Conservation (phyloP, 2,113 vertebrate species). For the Spheniscus mendiculus region DNA sequence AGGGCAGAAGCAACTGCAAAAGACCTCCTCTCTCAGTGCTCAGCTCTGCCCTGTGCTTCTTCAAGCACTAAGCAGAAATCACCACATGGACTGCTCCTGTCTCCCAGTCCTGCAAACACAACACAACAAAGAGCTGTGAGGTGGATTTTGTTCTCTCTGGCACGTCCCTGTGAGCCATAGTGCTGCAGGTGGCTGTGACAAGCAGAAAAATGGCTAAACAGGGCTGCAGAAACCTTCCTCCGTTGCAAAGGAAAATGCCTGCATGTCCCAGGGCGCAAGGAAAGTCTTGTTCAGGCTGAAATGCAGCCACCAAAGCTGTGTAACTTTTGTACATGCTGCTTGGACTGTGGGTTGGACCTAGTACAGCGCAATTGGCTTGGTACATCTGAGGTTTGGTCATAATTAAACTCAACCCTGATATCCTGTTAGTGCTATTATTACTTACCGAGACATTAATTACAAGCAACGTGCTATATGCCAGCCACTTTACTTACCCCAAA, state of each 20-base stretch:
- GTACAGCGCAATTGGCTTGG: background rate
- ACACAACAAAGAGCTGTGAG: background rate
- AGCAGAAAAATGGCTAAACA: background rate
- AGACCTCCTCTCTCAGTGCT: background rate
- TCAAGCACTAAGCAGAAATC: background rate
- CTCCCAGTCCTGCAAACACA: background rate
- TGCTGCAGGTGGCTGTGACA: background rate
- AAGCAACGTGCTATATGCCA: fast-evolving
- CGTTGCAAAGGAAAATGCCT: background rate
- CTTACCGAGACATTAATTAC: fast-evolving
- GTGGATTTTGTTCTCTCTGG: background rate
- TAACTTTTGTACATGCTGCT: background rate
- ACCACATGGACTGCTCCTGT: background rate
- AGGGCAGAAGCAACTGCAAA: background rate
- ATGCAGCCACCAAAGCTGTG: background rate
- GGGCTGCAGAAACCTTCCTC: background rate
- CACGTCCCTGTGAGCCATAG: background rate
- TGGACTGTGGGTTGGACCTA: background rate
- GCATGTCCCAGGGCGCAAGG: background rate
- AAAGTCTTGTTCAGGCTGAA: background rate
- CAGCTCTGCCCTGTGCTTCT: background rate
- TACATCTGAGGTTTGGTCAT: background rate
- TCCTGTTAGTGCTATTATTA: background rate
- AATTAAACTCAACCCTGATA: background rate
- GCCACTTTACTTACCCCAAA: slow-evolving; percentile 86